Percentiles rank a stretch among this genome's conserved stretches.
These are phyloP conservation scores for Cephalopholis sonnerati DNA, from an alignment of 2,113 vertebrate genomes.

Conservation along the genomic window DNA sequence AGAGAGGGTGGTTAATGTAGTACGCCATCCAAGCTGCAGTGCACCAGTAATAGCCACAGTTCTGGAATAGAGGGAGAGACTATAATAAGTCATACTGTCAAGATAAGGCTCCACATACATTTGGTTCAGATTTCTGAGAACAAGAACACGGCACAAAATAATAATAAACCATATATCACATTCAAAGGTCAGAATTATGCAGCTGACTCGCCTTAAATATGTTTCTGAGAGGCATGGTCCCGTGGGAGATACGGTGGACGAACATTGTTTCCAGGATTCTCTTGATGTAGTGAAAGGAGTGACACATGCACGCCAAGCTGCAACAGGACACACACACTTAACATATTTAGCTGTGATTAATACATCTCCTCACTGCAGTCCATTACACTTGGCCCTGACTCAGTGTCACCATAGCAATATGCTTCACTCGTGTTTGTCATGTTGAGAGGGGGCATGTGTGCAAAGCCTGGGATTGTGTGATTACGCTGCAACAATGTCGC, in stretches of 20 bases:
- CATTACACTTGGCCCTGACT: slow-evolving; percentile 50
- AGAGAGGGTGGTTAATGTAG: slow-evolving; percentile 96
- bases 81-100: slow-evolving; percentile 54
- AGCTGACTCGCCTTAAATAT: slow-evolving; percentile 89
- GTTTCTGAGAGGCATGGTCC: slow-evolving; percentile 93
- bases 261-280: slow-evolving; percentile 93
- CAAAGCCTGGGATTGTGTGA: slow-evolving; percentile 46
- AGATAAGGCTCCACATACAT: background rate
- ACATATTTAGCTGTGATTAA: slow-evolving; percentile 44
- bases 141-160: background rate
- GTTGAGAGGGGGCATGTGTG: slow-evolving; percentile 19
- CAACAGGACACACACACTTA: slow-evolving; percentile 39
- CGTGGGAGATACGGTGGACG: slow-evolving; percentile 92
- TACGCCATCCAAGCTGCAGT: slow-evolving; percentile 96
- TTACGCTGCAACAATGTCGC: background rate
- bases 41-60: slow-evolving; percentile 95
- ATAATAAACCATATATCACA: background rate
- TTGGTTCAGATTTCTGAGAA: slow-evolving; percentile 9
- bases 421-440: slow-evolving; percentile 22
- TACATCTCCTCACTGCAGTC: slow-evolving; percentile 4
- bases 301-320: slow-evolving; percentile 92
- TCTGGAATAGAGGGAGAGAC: slow-evolving; percentile 83
- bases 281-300: slow-evolving; percentile 93
- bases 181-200: background rate
- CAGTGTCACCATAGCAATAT: slow-evolving; percentile 43